Conservation (phyloP, 2,888 invertebrate genomes). For the Eupithecia dodoneata region DNA sequence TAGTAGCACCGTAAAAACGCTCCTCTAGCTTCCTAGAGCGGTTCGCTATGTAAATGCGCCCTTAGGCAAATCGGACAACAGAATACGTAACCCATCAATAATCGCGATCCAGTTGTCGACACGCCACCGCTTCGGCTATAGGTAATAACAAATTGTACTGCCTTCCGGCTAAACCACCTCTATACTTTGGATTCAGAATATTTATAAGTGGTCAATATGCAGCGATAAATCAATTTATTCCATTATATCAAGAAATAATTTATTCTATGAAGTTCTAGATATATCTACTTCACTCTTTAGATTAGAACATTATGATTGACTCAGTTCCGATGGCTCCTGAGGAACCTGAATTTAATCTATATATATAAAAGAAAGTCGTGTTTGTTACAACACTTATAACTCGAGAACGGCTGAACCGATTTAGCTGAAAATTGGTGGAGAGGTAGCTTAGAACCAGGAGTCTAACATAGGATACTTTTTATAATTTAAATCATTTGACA, state of each 20-base stretch:
- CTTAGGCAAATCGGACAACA: neutral
- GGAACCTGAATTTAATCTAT: neutral
- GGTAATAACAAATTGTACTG: neutral
- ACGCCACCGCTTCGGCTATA: neutral
- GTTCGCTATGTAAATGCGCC: too few relatives aligned
- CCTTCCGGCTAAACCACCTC: conserved; percentile 9
- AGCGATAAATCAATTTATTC: neutral
- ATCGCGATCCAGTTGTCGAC: neutral
- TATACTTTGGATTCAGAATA: neutral
- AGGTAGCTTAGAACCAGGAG: too few relatives aligned
- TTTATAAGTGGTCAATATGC: neutral
- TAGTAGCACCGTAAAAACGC: too few relatives aligned
- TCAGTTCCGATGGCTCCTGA: neutral
- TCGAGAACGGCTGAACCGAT: too few relatives aligned
- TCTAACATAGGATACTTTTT: too few relatives aligned
- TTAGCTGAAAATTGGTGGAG: too few relatives aligned
- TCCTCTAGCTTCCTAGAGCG: too few relatives aligned
- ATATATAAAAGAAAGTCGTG: too few relatives aligned
- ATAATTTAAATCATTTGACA: too few relatives aligned
- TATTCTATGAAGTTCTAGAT: neutral
- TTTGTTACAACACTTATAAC: too few relatives aligned
- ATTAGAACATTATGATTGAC: neutral
- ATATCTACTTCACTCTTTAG: neutral
- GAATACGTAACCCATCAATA: conserved; percentile 1
- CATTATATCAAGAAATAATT: neutral